These are phyloP conservation scores for Grammomys dolichurus DNA, from an alignment of 2,113 vertebrate species.

Conservation along the genomic window DNA sequence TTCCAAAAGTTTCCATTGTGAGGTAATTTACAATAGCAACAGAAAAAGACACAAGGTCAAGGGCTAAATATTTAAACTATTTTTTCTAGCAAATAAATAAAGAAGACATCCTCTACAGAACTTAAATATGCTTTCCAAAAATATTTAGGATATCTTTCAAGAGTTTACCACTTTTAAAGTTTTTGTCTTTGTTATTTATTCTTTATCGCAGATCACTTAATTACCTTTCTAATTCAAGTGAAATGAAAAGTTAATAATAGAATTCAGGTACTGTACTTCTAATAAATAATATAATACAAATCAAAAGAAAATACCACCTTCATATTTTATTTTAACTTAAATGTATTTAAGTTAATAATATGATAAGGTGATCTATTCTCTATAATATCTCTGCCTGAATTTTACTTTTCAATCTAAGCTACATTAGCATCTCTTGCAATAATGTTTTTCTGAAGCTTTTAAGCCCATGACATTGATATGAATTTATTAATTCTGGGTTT, in stretches of 20 bases:
- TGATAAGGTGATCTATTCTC: not conserved
- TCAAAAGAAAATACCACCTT: not conserved
- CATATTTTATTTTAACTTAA: not conserved
- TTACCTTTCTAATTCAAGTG: not conserved
- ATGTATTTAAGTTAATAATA: not conserved
- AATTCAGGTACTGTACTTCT: not conserved
- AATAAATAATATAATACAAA: not conserved
- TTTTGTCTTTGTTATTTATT: not conserved
- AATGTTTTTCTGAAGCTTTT: not conserved
- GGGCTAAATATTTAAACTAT: not conserved
- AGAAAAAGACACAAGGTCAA: not conserved
- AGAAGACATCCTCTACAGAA: not conserved
- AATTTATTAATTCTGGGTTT: not conserved
- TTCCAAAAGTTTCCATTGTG: not conserved
- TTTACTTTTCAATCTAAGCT: not conserved
- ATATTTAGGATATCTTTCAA: not conserved
- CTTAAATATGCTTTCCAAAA: not conserved
- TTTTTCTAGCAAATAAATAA: constrained; percentile 8
- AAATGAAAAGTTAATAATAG: not conserved
- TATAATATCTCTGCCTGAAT: not conserved
- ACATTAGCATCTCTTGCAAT: not conserved
- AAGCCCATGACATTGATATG: not conserved
- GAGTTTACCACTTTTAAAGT: constrained; percentile 10
- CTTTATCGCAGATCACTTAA: not conserved
- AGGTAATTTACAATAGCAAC: not conserved